Evolutionary conservation across 2,113 vertebrate species (phyloP), one percentile per base, ranked within the genome.

Genomic region (Ploceus nigricollis): DNA sequence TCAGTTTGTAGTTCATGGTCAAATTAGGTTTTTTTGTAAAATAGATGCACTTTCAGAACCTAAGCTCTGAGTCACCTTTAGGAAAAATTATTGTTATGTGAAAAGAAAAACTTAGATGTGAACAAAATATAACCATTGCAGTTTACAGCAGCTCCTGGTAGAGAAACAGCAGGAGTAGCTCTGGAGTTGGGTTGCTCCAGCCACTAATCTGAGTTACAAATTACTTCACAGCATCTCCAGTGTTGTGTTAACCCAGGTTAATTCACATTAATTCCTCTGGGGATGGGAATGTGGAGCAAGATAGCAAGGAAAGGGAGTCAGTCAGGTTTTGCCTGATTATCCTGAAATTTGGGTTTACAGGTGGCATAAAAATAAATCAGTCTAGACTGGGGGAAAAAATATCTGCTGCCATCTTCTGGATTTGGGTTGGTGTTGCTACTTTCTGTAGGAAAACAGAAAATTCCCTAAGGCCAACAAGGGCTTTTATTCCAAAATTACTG

Each of bases 371-470:
- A 58, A 39, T 42, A 21, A 30, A 42, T 27, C n/a, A 40, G 28
- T 91, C 48, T 42, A 47, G 54, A 7, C 48, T 87, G 68, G 73
- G 27, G 40, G 69, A 82, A 33, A 23, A 23, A 10, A 13, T 7
- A 45, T 24, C 45, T 94, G 5, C 89, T 96, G 90, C 95, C 94
- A 37, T 28, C 94, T 87, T 69, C 84, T 87, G 83, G 83, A 51
- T 53, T 15, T 60, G 47, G 23, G 19, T 45, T 18, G 39, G 33
- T 69, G 73, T 39, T 63, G 53, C 33, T 22, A 8, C 66, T 20
- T 54, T 1, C 1, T 20, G 15, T 13, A 15, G 11, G 30, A n/a
- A 81, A 56, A 15, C 2, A 35, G 12, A 25, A n/a, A 75, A 35
- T 64, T 24, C 28, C 5, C 0, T 22, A 1, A 65, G 33, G 42